phyloP scores from a whole-genome alignment of 2,797 vertebrate species.

The Poeciliopsis infans region DNA sequence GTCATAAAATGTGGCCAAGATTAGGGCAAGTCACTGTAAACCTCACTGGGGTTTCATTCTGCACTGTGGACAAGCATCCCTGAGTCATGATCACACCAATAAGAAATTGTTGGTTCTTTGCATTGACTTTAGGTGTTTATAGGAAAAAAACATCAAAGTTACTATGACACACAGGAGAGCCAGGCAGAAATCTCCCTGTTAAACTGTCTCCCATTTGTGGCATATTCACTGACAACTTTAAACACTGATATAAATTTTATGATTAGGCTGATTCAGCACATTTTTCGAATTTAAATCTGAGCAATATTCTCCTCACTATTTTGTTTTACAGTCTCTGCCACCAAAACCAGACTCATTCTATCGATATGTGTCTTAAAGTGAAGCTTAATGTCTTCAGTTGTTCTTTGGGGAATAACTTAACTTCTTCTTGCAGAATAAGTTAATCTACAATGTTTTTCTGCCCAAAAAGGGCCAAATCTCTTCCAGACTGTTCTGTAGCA shows the following conservation, averaged over 20 bases:
- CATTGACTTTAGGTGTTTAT: slow-evolving; percentile 23
- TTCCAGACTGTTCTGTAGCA: slow-evolving; percentile 37
- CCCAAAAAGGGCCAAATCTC: slow-evolving; percentile 34
- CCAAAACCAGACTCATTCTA: slow-evolving; percentile 3
- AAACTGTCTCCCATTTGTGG: neutral
- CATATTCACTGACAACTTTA: neutral
- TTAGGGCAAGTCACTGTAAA: neutral
- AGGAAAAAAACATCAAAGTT: slow-evolving; percentile 16
- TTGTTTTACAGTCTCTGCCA: neutral
- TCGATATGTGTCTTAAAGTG: slow-evolving; percentile 40
- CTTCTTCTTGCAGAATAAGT: slow-evolving; percentile 40
- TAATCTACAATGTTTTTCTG: slow-evolving; percentile 50
- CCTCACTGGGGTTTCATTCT: slow-evolving; percentile 48
- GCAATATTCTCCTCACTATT: neutral
- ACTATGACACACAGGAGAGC: neutral
- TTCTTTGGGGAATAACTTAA: slow-evolving; percentile 35
- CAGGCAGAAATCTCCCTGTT: neutral
- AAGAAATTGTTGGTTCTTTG: slow-evolving; percentile 33
- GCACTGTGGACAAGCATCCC: slow-evolving; percentile 19
- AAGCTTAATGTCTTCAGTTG: slow-evolving; percentile 44
- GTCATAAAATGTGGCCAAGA: neutral
- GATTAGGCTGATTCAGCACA: neutral
- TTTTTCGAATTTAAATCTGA: neutral
- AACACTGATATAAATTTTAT: neutral
- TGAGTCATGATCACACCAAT: slow-evolving; percentile 53